These are phyloP conservation scores for Octomys mimax DNA, from an alignment of 2,797 vertebrate species.

Conservation along the genomic window DNA sequence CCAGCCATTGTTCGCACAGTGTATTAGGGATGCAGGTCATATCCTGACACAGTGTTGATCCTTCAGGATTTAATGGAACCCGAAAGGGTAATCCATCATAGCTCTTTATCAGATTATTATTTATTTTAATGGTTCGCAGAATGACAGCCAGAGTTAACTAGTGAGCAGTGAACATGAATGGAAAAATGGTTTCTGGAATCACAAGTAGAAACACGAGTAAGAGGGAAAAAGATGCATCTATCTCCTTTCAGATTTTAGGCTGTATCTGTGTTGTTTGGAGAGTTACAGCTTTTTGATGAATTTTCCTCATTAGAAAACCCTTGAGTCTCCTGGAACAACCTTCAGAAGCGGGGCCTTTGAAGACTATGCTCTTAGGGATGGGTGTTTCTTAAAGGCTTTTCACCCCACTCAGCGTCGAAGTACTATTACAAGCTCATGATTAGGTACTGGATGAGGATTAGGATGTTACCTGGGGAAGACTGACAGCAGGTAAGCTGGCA, in stretches of 20 bases:
- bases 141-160: slow-evolving; percentile 74
- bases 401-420: slow-evolving; percentile 7
- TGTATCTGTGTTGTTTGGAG: slow-evolving; percentile 51
- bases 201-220: slow-evolving; percentile 49
- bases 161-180: slow-evolving; percentile 70
- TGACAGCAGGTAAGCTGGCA: slow-evolving; percentile 67
- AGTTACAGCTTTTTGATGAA: slow-evolving; percentile 49
- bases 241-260: slow-evolving; percentile 18
- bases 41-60: slow-evolving; percentile 43
- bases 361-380: neutral
- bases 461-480: slow-evolving; percentile 4
- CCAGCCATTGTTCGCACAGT: neutral
- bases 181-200: slow-evolving; percentile 53
- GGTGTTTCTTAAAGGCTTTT: slow-evolving; percentile 53
- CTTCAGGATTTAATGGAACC: slow-evolving; percentile 74
- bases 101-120: slow-evolving; percentile 78
- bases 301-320: slow-evolving; percentile 54
- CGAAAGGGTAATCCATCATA: slow-evolving; percentile 57
- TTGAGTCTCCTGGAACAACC: slow-evolving; percentile 19
- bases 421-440: neutral
- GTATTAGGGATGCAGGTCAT: slow-evolving; percentile 64
- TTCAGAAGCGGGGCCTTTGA: slow-evolving; percentile 31
- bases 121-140: slow-evolving; percentile 79
- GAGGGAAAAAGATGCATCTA: slow-evolving; percentile 41
- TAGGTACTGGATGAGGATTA: neutral